A percentile compares a stretch with the other conserved stretches of the same genome.
Conservation (phyloP, 2,888 invertebrate species). For the Parnassius glacialis region DNA sequence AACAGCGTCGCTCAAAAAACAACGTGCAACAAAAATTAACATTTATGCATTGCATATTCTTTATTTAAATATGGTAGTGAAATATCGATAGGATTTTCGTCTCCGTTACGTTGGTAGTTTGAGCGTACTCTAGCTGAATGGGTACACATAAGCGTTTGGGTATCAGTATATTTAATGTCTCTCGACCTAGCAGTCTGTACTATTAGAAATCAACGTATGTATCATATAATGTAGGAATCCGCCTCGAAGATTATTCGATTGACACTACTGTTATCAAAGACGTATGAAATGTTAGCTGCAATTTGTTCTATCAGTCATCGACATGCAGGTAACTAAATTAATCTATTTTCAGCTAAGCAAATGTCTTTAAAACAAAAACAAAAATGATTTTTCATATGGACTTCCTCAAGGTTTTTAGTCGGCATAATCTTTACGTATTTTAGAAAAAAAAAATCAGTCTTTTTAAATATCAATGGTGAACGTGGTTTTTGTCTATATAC, state of each 20-base stretch:
- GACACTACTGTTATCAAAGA: constrained; percentile 60
- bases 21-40: constrained; percentile 88
- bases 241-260: constrained; percentile 54
- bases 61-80: constrained; percentile 75
- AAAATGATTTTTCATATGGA: background rate
- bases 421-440: no score
- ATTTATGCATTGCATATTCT: constrained; percentile 82
- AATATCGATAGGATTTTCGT: constrained; percentile 73
- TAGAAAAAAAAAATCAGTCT: no score
- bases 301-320: constrained; percentile 75
- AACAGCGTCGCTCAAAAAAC: constrained; percentile 89
- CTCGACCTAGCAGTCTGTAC: constrained; percentile 71
- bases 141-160: constrained; percentile 80
- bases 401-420: background rate
- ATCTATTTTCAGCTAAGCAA: constrained; percentile 44
- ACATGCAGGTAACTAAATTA: constrained; percentile 63
- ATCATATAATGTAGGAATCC: constrained; percentile 41
- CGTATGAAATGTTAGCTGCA: constrained; percentile 77
- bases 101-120: constrained; percentile 79
- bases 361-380: constrained; percentile 10
- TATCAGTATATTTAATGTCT: constrained; percentile 67
- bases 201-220: constrained; percentile 60
- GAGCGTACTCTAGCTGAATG: constrained; percentile 79
- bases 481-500: constrained; percentile 3
- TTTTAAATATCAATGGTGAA: no score